Conservation (phyloP, 2,113 vertebrate species). For the Xenopus tropicalis region DNA sequence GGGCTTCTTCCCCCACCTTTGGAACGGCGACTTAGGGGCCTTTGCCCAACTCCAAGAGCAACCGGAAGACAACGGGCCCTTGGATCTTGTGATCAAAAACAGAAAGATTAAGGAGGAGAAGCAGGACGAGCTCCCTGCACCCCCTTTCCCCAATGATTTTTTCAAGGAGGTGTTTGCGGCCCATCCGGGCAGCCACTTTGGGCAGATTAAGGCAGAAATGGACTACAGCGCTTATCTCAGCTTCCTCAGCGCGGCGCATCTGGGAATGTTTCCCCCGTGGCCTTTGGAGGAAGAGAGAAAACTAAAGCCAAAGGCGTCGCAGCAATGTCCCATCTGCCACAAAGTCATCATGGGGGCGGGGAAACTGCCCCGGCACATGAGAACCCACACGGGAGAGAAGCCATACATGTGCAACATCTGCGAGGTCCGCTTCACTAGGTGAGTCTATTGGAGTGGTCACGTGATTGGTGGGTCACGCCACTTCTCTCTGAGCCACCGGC, state of each 20-base stretch:
- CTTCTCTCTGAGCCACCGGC: too few relatives aligned
- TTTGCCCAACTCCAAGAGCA: slow-evolving; percentile 77
- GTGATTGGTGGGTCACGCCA: too few relatives aligned
- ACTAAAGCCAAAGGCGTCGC: slow-evolving; percentile 95
- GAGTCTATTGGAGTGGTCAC: slow-evolving; percentile 41
- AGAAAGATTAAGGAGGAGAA: slow-evolving; percentile 91
- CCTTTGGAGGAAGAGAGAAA: slow-evolving; percentile 93
- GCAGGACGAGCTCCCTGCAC: slow-evolving; percentile 77
- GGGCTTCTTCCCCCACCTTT: slow-evolving; percentile 87
- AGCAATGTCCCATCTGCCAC: slow-evolving; percentile 97
- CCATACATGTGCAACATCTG: slow-evolving; percentile 98
- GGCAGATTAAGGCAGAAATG: slow-evolving; percentile 84
- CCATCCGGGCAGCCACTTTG: slow-evolving; percentile 67
- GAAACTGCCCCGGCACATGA: slow-evolving; percentile 95
- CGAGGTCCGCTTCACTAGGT: slow-evolving; percentile 98
- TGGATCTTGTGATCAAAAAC: slow-evolving; percentile 89
- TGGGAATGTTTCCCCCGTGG: slow-evolving; percentile 90
- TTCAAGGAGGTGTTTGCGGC: slow-evolving; percentile 83
- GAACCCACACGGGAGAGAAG: slow-evolving; percentile 96
- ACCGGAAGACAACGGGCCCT: slow-evolving; percentile 71
- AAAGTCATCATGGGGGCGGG: slow-evolving; percentile 97
- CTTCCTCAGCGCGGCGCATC: slow-evolving; percentile 86
- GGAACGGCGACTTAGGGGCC: slow-evolving; percentile 78
- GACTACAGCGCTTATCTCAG: slow-evolving; percentile 91
- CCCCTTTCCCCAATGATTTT: slow-evolving; percentile 81